These are phyloP conservation scores for Lepidotrigona ventralis DNA, from an alignment of 1,140 invertebrate genomes.

Conservation along the genomic window DNA sequence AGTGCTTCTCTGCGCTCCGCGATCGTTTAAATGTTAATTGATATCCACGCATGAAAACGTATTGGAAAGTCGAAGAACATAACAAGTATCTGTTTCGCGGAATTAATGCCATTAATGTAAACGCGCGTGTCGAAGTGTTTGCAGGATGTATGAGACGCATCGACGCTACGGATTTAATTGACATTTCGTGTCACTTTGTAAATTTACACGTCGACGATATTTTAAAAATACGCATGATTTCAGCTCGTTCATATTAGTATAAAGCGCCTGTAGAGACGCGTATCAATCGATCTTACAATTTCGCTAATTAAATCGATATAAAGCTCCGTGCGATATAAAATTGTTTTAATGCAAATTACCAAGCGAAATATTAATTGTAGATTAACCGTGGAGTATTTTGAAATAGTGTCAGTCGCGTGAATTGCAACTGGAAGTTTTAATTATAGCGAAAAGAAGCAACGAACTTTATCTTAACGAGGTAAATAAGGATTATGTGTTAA, in stretches of 20 bases:
- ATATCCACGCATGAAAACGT: neutral
- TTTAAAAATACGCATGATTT: neutral
- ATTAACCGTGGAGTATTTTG: too few species aligned
- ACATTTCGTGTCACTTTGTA: neutral
- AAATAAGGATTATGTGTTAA: too few species aligned
- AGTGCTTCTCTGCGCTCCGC: too few species aligned
- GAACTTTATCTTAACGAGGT: too few species aligned
- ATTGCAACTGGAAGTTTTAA: too few species aligned
- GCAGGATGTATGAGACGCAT: neutral
- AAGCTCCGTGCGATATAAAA: neutral
- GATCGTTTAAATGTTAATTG: neutral
- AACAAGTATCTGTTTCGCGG: too few species aligned
- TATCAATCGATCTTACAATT: too few species aligned
- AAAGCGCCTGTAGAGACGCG: neutral
- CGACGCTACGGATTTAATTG: neutral
- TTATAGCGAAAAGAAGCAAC: too few species aligned
- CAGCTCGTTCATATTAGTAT: too few species aligned
- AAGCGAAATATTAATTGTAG: neutral
- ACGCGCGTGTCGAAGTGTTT: neutral
- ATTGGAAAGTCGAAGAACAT: neutral
- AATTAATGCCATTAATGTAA: neutral
- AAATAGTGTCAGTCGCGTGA: too few species aligned
- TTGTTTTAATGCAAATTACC: neutral
- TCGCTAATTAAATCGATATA: neutral
- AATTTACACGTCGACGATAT: neutral